Conservation (phyloP, 2,888 invertebrate genomes). For the Keiferia lycopersicella region DNA sequence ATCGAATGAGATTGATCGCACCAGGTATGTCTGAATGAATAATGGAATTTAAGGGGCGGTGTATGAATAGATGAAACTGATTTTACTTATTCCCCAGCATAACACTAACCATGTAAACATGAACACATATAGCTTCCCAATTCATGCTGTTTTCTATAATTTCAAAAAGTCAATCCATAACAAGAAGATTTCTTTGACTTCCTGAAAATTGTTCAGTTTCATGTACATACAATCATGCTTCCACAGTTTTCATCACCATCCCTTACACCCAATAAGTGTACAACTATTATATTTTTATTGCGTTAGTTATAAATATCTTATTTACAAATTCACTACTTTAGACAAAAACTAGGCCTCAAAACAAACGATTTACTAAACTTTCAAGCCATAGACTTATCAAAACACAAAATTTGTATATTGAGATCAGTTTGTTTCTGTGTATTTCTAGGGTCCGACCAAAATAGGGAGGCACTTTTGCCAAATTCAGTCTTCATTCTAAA, state of each 20-base stretch:
- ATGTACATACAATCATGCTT: no score
- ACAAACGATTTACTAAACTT: slow-evolving; percentile 36
- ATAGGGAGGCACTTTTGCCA: slow-evolving; percentile 68
- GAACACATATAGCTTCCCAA: no score
- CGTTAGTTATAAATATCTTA: slow-evolving; percentile 31
- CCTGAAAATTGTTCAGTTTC: no score
- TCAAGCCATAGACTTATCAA: slow-evolving; percentile 17
- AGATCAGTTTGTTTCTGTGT: slow-evolving; percentile 29
- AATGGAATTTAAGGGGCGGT: no score
- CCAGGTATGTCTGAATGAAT: not conserved
- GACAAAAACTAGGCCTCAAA: slow-evolving; percentile 40
- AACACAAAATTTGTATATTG: slow-evolving; percentile 4
- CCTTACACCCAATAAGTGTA: slow-evolving; percentile 6
- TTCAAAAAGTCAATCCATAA: no score
- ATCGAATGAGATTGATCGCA: slow-evolving; percentile 19
- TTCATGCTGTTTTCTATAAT: no score
- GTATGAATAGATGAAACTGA: no score
- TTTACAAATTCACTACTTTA: slow-evolving; percentile 48
- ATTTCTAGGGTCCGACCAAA: slow-evolving; percentile 51
- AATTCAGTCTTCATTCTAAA: slow-evolving; percentile 75
- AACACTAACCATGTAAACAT: no score
- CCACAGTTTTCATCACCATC: no score
- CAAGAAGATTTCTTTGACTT: no score
- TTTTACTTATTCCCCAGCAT: no score
- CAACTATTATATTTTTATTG: slow-evolving; percentile 36